Percentiles rank a stretch among this genome's conserved stretches.
Conservation (phyloP, 2,888 invertebrate species). For the Ochropacha duplaris region DNA sequence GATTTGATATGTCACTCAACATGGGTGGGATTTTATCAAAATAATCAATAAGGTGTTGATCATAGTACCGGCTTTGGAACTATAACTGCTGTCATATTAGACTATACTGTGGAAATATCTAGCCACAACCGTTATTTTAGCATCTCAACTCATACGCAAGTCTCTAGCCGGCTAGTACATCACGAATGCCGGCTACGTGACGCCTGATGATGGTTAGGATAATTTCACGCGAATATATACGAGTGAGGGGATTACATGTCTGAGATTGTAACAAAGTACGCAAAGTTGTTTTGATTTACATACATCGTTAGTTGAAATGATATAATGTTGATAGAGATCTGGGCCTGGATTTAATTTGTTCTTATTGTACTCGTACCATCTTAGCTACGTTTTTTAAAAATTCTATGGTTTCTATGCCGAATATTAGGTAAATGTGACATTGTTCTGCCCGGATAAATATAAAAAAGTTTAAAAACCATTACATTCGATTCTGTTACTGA, state of each 20-base stretch:
- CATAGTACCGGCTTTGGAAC: too few relatives aligned
- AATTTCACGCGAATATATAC: constrained; percentile 22
- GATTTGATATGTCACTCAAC: too few relatives aligned
- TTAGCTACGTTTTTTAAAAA: too few relatives aligned
- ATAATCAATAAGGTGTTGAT: too few relatives aligned
- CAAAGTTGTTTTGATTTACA: constrained; percentile 1
- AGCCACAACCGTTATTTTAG: constrained; percentile 41
- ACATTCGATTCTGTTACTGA: too few relatives aligned
- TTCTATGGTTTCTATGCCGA: too few relatives aligned
- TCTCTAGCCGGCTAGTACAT: constrained; percentile 12
- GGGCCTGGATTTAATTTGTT: neutral
- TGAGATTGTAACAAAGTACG: neutral
- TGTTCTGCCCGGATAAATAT: too few relatives aligned
- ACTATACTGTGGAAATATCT: constrained; percentile 3
- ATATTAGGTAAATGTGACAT: too few relatives aligned
- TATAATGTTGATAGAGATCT: neutral
- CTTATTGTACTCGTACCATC: too few relatives aligned
- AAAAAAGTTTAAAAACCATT: too few relatives aligned
- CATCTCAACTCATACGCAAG: constrained; percentile 26
- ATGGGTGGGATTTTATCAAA: too few relatives aligned
- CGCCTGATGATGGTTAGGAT: constrained; percentile 32
- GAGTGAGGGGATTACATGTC: neutral
- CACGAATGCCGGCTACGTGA: constrained; percentile 30
- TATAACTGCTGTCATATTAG: neutral
- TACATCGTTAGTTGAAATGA: neutral